Base-by-base conservation (phyloP, 2,888 invertebrate genomes). In the Cephus pulcher region DNA sequence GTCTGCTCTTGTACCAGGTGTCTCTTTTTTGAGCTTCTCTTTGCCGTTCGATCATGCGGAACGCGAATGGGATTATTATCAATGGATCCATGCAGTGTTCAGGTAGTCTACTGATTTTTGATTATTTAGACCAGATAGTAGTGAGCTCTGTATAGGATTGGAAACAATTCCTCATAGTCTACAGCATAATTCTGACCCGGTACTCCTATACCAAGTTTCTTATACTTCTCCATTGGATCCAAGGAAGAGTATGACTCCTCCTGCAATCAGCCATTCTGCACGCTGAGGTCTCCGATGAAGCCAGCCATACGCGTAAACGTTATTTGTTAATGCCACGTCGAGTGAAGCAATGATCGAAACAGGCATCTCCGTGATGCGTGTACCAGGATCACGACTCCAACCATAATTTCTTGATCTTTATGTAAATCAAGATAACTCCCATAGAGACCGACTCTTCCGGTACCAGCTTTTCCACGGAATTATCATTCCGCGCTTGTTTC, bases 141-240 rank as follows among this genome's bases (percentile, higher is more conserved):
- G 56, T 9, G 15, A 6, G 15, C 2, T 23, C 23, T 56, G 12
- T 37, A 9, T 23, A 77, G 82, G 80, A 80, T 81, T 79, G 77
- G 79, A 82, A 83, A 84, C 80, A 79, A 84, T 85, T 85, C 78
- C 80, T 82, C 83, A 82, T 84, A 79, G 80, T 82, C 69, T 23
- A 23, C 79, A 73, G 79, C 74, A 34, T 79, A 76, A 80, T 81
- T 83, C 81, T 80, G 84, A 84, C 81, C 82, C 84, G 80, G 15
- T 15, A 6, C 40, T 40, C 4, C 40, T 15, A 15, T 40, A 40
- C 40, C 1, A 40, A 40, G 15, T 40, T 40, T 6, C 40, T 40
- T 40, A 1, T 40, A 15, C 40, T 40, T 40, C 15, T 6, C 0
- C 15, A 6, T 6, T 40, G 6, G 15, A 15, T 40, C 40, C 40